Conservation (phyloP, 2,888 invertebrate species). For the Camptogramma bilineatum region DNA sequence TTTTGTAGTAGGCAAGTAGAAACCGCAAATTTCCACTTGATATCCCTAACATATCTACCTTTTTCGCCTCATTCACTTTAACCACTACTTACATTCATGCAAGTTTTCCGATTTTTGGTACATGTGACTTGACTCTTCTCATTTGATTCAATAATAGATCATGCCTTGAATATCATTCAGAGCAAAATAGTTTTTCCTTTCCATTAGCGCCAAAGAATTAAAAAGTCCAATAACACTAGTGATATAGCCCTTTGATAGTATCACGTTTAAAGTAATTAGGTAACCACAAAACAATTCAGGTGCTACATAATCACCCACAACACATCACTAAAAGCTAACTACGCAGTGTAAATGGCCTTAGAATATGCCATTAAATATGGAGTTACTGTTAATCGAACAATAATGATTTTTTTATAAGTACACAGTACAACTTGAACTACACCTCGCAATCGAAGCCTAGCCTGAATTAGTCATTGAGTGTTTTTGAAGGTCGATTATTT, state of each 20-base stretch:
- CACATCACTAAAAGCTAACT: neutral
- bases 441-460: neutral
- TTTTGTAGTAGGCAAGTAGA: too few species aligned
- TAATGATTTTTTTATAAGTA: constrained; percentile 7
- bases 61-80: too few species aligned
- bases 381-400: neutral
- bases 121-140: too few species aligned
- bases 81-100: too few species aligned
- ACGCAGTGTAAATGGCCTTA: neutral
- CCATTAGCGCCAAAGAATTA: too few species aligned
- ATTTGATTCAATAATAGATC: too few species aligned
- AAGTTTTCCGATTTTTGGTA: too few species aligned
- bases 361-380: neutral
- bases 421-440: constrained; percentile 9
- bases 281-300: neutral
- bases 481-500: neutral
- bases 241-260: neutral
- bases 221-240: too few species aligned
- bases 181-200: too few species aligned
- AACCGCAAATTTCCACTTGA: too few species aligned
- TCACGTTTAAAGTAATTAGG: neutral
- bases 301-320: neutral
- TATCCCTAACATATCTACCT: too few species aligned
- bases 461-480: neutral
- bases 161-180: too few species aligned